Percentiles rank a stretch among this genome's conserved stretches.
Conservation (phyloP, 2,888 invertebrate species). For the Drosophila aldrichi region DNA sequence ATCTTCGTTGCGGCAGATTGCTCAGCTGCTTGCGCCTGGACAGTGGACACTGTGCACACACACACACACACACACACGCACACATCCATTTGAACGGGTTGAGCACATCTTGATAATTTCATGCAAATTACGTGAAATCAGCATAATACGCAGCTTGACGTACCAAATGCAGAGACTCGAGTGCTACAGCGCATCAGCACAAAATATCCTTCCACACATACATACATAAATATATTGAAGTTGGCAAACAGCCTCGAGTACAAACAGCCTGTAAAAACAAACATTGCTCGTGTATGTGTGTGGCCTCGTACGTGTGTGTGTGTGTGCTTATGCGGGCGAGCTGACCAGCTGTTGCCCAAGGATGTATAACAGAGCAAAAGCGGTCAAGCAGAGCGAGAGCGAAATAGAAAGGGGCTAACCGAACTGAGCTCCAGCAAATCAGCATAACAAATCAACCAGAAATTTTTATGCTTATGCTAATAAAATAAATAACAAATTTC, state of each 20-base stretch:
- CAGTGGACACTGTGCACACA: conserved; percentile 8
- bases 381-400: conserved; percentile 36
- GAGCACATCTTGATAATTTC: conserved; percentile 72
- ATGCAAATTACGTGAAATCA: conserved; percentile 78
- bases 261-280: conserved; percentile 50
- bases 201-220: conserved; percentile 5
- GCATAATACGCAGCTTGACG: conserved; percentile 61
- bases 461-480: conserved; percentile 78
- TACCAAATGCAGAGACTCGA: conserved; percentile 54
- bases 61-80: background rate
- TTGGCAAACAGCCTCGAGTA: conserved; percentile 36
- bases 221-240: conserved; percentile 21
- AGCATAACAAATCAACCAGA: conserved; percentile 82
- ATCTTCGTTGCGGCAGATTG: conserved; percentile 25
- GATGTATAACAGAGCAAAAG: conserved; percentile 34
- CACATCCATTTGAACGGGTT: conserved; percentile 49
- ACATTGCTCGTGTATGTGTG: conserved; percentile 37
- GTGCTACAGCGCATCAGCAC: conserved; percentile 33
- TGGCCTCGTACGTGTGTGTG: conserved; percentile 10
- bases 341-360: conserved; percentile 69
- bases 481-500: conserved; percentile 79
- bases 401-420: conserved; percentile 19
- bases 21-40: conserved; percentile 3
- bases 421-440: conserved; percentile 59
- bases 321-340: conserved; percentile 27